A percentile compares a stretch with the other conserved stretches of the same genome.
phyloP scores from a whole-genome alignment of 2,888 invertebrate species.

The Melinopterus prodromus region DNA sequence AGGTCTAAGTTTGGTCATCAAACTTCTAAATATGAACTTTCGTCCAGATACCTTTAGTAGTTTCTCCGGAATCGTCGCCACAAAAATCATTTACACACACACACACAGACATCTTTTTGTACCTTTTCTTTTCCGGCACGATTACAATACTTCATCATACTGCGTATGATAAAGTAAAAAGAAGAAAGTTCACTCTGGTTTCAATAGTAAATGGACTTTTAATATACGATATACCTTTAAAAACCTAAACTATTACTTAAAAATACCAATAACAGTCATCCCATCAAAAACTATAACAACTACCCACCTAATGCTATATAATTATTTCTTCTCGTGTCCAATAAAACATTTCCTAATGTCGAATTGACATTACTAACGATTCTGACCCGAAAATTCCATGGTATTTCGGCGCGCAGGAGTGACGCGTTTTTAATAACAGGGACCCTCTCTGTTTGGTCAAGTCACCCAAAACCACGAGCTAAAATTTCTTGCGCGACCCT shows the following conservation, averaged over 20 bases:
- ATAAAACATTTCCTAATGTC: not conserved
- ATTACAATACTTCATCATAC: no score
- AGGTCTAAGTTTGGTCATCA: no score
- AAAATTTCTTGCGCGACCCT: not conserved
- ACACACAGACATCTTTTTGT: no score
- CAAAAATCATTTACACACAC: no score
- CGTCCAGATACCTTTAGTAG: no score
- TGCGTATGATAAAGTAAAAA: no score
- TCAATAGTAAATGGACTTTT: no score
- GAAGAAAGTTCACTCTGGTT: no score
- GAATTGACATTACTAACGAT: not conserved
- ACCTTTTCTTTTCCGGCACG: no score
- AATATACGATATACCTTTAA: no score
- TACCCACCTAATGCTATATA: not conserved
- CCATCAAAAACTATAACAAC: not conserved
- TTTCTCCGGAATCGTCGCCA: no score
- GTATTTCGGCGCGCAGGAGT: not conserved
- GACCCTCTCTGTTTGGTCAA: not conserved
- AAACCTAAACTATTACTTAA: not conserved
- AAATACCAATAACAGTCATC: not conserved
- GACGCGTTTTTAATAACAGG: not conserved
- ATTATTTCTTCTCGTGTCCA: not conserved
- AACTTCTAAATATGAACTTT: no score
- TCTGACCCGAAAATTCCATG: not conserved
- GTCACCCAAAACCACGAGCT: constrained; percentile 4